Conservation (phyloP, 1,140 invertebrate species). For the Brachionus sp. region DNA sequence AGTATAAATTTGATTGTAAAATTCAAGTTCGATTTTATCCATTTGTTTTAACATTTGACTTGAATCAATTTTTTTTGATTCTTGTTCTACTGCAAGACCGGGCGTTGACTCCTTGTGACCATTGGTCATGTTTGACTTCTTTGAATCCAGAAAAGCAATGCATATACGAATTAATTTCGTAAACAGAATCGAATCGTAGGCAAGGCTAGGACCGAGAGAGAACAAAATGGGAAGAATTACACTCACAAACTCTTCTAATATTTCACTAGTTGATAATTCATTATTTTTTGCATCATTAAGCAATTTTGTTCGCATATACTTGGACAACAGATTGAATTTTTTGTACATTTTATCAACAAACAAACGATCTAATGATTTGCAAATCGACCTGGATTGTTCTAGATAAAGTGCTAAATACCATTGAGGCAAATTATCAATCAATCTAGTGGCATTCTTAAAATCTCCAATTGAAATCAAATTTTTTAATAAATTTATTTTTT, state of each 20-base stretch:
- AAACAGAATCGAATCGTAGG: conserved; percentile 41
- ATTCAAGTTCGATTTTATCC: not conserved
- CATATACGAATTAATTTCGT: conserved; percentile 46
- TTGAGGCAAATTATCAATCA: conserved; percentile 77
- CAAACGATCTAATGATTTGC: conserved; percentile 76
- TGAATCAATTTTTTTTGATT: not conserved
- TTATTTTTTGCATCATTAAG: not conserved
- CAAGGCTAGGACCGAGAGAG: not conserved
- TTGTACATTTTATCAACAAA: conserved; percentile 83
- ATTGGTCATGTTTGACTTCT: conserved; percentile 9
- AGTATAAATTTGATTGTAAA: conserved; percentile 46
- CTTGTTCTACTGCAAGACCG: not conserved
- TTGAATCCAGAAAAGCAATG: conserved; percentile 21
- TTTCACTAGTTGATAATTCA: not conserved
- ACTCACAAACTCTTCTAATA: not conserved
- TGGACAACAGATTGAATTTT: conserved; percentile 62
- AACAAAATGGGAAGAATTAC: conserved; percentile 17
- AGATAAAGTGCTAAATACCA: conserved; percentile 71
- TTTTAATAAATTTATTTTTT: conserved; percentile 86
- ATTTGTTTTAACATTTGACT: not conserved
- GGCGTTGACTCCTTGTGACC: conserved; percentile 3
- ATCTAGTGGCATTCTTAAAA: conserved; percentile 75
- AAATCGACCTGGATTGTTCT: conserved; percentile 71
- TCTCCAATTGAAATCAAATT: conserved; percentile 81
- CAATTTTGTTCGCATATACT: conserved; percentile 21